These are phyloP conservation scores for Oreotrochilus melanogaster DNA, from an alignment of 2,113 vertebrate species.

Conservation along the genomic window DNA sequence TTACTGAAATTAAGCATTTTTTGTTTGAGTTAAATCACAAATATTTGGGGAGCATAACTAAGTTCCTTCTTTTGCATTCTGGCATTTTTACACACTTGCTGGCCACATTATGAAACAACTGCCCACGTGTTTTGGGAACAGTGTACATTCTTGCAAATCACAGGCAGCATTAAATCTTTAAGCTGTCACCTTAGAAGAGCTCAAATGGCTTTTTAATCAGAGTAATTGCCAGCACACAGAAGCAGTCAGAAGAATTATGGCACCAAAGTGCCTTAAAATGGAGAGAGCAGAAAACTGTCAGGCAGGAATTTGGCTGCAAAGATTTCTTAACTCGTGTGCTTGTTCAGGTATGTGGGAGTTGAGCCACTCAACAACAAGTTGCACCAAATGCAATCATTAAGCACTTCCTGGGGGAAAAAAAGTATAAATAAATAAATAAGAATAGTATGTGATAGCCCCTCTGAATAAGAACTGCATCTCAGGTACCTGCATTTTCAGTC, in stretches of 20 bases:
- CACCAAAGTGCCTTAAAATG: neutral
- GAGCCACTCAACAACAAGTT: rapidly evolving
- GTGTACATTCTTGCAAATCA: neutral
- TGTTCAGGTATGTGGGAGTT: neutral
- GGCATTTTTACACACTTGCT: neutral
- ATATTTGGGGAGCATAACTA: neutral
- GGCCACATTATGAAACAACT: neutral
- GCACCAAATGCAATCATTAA: neutral
- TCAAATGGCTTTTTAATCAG: constrained; percentile 39
- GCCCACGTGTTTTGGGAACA: neutral
- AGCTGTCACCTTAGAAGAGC: neutral
- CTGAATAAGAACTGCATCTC: neutral
- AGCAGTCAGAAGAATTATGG: neutral
- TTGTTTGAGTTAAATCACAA: neutral
- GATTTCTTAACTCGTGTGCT: neutral
- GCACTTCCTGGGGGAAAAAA: rapidly evolving
- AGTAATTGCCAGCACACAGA: neutral
- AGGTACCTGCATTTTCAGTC: neutral
- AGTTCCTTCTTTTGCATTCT: neutral
- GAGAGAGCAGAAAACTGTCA: neutral
- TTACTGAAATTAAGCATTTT: neutral
- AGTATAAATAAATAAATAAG: no score
- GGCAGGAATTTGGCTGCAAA: neutral
- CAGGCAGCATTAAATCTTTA: neutral
- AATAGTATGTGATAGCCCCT: neutral